Evolutionary conservation across 2,113 vertebrate species (phyloP), one percentile per base, ranked within the genome.

Genomic region (Engystomops pustulosus): DNA sequence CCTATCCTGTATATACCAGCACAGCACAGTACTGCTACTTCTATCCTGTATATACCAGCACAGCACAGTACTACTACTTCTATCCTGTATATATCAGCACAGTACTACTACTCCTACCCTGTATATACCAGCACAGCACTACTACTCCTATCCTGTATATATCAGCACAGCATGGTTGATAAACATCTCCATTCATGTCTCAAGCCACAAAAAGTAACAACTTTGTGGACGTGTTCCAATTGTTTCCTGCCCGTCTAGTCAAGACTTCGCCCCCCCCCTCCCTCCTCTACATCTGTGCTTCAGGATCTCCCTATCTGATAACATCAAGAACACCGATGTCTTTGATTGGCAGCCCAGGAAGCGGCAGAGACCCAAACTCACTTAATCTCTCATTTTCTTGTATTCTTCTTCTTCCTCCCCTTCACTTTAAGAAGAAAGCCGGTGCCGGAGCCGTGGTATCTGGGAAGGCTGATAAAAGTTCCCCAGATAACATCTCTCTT

Each of bases 321-420:
- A 44, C 0, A 0, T 20, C 0, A 0, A 2, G 51, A 62, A 71
- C 65, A 41, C 5, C 34, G 79, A 76, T 2, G 0, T 49, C 51
- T 69, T 0, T 30, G 67, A 75, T 17, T 41, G 82, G 36, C 27
- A 4, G 27, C 79, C 62, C 86, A 80, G 9, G 67, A 89, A 88
- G 85, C 86, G 88, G 88, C 88, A 88, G 87, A 69, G 85, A 72
- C 30, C 83, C 81, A 67, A 3, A 0, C 80, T 5, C 0, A 2
- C 51, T 65, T 75, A 85, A 88, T 86, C 74, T 84, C 70, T 51
- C n/a, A 60, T 60, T 76, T 76, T 65, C 58, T 83, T 77, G 60
- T 79, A 30, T 36, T 77, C 65, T 62, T 9, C 45, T 17, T 49
- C 41, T 65, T 51, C 62, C 62, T 51, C 62, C 62, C 32, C 55